Evolutionary conservation across 2,888 invertebrate genomes (phyloP), one percentile per base, ranked within the genome.

Genomic region (Lepidochitona cinerea): DNA sequence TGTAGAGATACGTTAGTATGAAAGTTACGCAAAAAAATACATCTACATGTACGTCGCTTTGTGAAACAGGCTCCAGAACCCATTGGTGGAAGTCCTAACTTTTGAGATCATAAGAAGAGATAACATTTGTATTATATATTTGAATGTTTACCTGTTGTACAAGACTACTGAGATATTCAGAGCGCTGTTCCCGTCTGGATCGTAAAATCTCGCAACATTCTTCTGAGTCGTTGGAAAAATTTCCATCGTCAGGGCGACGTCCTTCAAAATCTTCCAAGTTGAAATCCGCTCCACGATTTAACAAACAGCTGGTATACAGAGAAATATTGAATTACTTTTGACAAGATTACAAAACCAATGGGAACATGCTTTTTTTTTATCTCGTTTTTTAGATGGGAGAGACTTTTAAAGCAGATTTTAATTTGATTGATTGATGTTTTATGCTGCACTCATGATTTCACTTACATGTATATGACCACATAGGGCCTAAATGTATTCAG

Each of bases 241-340:
- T 77, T 33, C 81, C 41, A 71, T 89, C 88, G 71, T 89, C 89
- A 7, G 89, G 83, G 37, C 84, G 79, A n/a, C 81, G 77, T 1
- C 83, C 83, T 32, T 82, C 73, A 26, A 81, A 76, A 65, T 86
- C 87, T 65, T 88, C 88, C 33, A 82, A 68, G 73, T 88, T 89
- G 26, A 86, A 82, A 74, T 89, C 88, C 37, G 86, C 87, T 37
- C 88, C 89, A 67, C 88, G 75, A 33, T 84, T 83, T 3, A 88
- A 77, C 35, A 89, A 75, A 76, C 83, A 82, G 33, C 89, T 89
- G 72, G n/a, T n/a, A n/a, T n/a, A n/a, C n/a, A 29, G 73, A 59
- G 37, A 70, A 54, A n/a, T 12, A 68, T 41, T 12, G 41, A 41
- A 41, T 41, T 41, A 41, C 41, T 12, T 9, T 41, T 9, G 18